Conservation (phyloP, 2,113 vertebrate genomes). For the Patagioenas fasciata region DNA sequence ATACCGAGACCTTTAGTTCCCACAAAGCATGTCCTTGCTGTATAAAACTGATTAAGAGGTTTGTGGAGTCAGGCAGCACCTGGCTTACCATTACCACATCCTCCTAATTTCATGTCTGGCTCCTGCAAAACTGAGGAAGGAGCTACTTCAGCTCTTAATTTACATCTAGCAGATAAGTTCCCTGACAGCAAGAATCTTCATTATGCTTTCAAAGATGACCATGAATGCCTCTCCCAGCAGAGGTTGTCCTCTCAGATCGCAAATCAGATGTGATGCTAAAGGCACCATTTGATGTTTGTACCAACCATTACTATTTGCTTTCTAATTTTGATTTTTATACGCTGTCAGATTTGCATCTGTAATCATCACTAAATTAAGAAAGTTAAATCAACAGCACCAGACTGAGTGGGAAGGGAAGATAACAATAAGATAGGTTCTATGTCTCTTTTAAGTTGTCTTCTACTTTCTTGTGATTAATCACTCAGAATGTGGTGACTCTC, state of each 20-base stretch:
- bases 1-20: background rate
- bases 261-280: constrained; percentile 20
- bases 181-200: background rate
- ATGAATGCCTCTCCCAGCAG: background rate
- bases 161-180: background rate
- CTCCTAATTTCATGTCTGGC: constrained; percentile 11
- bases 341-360: constrained; percentile 18
- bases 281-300: constrained; percentile 2
- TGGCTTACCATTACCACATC: background rate
- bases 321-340: constrained; percentile 8
- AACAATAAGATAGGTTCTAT: background rate
- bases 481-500: background rate
- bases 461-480: background rate
- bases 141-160: background rate
- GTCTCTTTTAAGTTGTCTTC: constrained; percentile 4
- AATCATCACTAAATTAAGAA: background rate
- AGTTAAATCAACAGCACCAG: background rate
- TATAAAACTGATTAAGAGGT: background rate
- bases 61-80: background rate
- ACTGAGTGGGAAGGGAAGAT: background rate
- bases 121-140: background rate
- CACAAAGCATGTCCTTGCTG: background rate
- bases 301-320: constrained; percentile 20
- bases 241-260: background rate
- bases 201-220: background rate